These are phyloP conservation scores for Furcula furcula DNA, from an alignment of 2,888 invertebrate species.

Conservation along the genomic window DNA sequence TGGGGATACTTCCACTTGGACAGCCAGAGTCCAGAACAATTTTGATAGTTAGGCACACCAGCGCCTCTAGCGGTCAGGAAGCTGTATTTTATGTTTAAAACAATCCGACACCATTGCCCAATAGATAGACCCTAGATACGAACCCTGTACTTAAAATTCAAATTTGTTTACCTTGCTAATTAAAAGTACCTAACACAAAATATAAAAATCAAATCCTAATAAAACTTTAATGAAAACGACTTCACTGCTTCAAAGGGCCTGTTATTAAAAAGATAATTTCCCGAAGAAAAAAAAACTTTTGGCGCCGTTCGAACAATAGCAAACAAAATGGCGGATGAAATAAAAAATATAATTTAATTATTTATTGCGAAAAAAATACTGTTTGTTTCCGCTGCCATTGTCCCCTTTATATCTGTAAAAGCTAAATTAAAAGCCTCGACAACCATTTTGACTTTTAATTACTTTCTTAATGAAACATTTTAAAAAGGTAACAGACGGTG, in stretches of 20 bases:
- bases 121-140: no score
- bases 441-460: constrained; percentile 46
- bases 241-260: not conserved
- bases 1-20: no score
- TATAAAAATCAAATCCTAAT: not conserved
- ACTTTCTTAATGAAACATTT: constrained; percentile 50
- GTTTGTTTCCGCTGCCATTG: constrained; percentile 32
- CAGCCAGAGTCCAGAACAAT: no score
- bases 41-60: no score
- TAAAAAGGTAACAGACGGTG: constrained; percentile 35
- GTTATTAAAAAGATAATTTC: constrained; percentile 5
- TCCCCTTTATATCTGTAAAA: constrained; percentile 26
- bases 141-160: no score
- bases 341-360: constrained; percentile 11
- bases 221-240: constrained; percentile 1
- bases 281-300: not conserved
- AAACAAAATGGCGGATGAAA: constrained; percentile 4
- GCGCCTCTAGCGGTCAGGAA: no score
- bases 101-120: no score
- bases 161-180: no score
- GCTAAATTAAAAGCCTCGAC: constrained; percentile 37
- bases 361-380: constrained; percentile 28
- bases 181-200: not conserved
- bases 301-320: constrained; percentile 8
- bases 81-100: no score